Conservation (phyloP, 2,113 vertebrate species). For the Oreochromis aureus region DNA sequence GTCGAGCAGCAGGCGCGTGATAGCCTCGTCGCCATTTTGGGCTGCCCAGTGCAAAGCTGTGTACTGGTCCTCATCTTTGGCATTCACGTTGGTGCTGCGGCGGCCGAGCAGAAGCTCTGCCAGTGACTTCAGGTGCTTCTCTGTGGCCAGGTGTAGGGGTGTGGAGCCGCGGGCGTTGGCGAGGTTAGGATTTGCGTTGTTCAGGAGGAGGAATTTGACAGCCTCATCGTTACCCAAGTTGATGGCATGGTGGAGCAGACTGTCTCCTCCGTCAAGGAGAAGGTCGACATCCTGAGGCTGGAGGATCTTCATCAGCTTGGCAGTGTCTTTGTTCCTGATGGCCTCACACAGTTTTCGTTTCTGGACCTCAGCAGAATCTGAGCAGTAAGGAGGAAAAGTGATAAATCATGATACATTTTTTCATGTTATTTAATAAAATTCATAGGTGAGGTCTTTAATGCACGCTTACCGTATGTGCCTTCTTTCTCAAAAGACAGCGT, state of each 20-base stretch:
- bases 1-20: conserved; percentile 86
- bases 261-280: conserved; percentile 81
- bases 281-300: conserved; percentile 97
- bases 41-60: conserved; percentile 92
- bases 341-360: conserved; percentile 89
- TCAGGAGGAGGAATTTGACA: conserved; percentile 89
- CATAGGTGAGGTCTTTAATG: neutral
- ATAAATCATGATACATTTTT: neutral
- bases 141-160: conserved; percentile 87
- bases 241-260: conserved; percentile 88
- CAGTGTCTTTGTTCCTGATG: conserved; percentile 83
- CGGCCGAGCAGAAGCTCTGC: conserved; percentile 87
- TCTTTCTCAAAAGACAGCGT: conserved; percentile 92
- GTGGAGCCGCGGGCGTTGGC: conserved; percentile 83
- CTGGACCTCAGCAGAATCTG: conserved; percentile 88
- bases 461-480: conserved; percentile 77
- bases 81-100: conserved; percentile 86
- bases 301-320: conserved; percentile 95
- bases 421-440: fast-evolving
- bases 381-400: neutral
- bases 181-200: conserved; percentile 87
- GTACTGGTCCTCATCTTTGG: conserved; percentile 94
- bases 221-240: conserved; percentile 89
- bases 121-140: conserved; percentile 78
- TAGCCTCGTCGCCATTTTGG: conserved; percentile 87